Evolutionary conservation across 2,113 vertebrate species (phyloP).

Genomic region (Tyrannus savana): DNA sequence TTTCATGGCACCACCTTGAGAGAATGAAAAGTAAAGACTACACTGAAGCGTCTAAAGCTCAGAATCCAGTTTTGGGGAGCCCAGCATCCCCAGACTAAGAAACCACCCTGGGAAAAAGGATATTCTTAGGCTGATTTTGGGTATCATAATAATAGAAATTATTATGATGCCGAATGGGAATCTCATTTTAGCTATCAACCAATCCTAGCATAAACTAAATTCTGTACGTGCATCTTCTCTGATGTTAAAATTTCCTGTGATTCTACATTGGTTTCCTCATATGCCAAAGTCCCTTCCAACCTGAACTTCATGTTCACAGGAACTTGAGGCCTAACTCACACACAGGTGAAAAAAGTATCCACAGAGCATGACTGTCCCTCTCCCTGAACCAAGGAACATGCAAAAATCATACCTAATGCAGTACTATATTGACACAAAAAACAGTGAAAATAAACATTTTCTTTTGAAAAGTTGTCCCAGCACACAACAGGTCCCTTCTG

Average conservation of each 20-base stretch:
- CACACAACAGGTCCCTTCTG: neutral
- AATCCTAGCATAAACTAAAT: neutral
- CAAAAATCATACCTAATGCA: neutral
- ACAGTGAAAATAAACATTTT: neutral
- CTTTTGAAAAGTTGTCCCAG: neutral
- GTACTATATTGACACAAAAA: neutral
- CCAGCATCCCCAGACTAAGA: neutral
- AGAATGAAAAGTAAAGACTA: neutral
- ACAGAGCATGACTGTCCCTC: neutral
- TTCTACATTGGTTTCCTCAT: neutral
- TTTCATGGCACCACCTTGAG: neutral
- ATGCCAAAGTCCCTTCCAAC: neutral
- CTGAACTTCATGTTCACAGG: neutral
- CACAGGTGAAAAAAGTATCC: neutral
- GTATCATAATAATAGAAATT: neutral
- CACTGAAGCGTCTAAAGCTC: neutral
- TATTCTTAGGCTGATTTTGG: neutral
- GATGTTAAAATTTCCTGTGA: neutral
- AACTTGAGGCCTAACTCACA: neutral
- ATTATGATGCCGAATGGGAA: neutral
- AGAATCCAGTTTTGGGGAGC: neutral
- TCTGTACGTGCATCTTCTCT: neutral
- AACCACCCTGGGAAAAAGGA: neutral
- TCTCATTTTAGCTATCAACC: neutral
- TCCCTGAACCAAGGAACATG: neutral